Percentiles rank a stretch among this genome's conserved stretches.
These are phyloP conservation scores for Ophion ellenae DNA, from an alignment of 2,888 invertebrate genomes.

Conservation along the genomic window DNA sequence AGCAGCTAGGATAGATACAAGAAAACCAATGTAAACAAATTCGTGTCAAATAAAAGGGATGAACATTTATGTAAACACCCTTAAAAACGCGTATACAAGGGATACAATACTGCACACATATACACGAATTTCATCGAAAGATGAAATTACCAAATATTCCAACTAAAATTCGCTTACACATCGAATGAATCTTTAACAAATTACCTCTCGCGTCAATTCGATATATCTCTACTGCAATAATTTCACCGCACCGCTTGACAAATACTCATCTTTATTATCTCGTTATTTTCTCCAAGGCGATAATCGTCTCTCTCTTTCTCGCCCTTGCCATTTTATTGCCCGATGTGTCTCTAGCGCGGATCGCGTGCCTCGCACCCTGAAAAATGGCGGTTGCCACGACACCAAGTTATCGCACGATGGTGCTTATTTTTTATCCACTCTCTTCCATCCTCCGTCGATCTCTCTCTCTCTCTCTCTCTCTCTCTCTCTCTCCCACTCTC, in stretches of 20 bases:
- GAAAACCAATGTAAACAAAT: too few species aligned
- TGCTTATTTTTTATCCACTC: conserved; percentile 4
- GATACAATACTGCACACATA: too few species aligned
- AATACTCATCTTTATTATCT: conserved; percentile 14
- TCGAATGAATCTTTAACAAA: too few species aligned
- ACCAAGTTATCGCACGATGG: not conserved
- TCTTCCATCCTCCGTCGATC: too few species aligned
- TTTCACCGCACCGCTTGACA: not conserved
- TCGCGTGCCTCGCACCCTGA: conserved; percentile 1
- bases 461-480: too few species aligned
- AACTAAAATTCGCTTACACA: too few species aligned
- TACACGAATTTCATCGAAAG: not conserved
- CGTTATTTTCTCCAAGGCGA: conserved; percentile 1
- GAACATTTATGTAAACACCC: too few species aligned
- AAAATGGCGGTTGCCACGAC: not conserved
- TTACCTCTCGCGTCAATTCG: too few species aligned
- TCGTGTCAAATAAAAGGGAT: too few species aligned
- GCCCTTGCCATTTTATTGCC: not conserved
- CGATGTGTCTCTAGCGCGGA: not conserved
- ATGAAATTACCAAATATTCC: not conserved
- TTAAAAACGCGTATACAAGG: too few species aligned
- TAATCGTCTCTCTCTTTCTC: conserved; percentile 13
- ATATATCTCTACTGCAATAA: too few species aligned
- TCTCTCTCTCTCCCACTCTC: not conserved
- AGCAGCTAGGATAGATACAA: too few species aligned